A percentile compares a stretch with the other conserved stretches of the same genome.
Evolutionary conservation across 1,140 invertebrate genomes (phyloP).

Genomic region (Papilio aristodemus): DNA sequence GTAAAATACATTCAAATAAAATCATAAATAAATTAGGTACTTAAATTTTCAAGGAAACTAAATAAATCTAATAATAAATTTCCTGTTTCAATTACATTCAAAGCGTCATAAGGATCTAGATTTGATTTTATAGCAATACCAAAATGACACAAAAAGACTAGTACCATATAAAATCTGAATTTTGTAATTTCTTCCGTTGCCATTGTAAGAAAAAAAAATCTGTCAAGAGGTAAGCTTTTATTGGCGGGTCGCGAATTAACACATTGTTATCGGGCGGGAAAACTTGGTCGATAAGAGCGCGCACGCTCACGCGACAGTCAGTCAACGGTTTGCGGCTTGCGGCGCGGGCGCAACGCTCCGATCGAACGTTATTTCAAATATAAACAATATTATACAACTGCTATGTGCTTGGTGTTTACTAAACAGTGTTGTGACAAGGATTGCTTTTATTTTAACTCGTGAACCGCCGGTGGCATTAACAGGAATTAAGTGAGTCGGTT

Average conservation of each 20-base stretch:
- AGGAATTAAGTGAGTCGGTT: constrained; percentile 34
- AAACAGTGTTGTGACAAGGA: constrained; percentile 66
- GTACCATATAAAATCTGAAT: too few species aligned
- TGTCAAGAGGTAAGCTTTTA: constrained; percentile 18
- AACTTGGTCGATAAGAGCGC: constrained; percentile 64
- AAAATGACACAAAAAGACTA: too few species aligned
- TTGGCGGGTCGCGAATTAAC: constrained; percentile 39
- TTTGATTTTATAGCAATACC: too few species aligned
- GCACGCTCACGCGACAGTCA: constrained; percentile 56
- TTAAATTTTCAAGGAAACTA: too few species aligned
- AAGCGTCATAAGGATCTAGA: too few species aligned
- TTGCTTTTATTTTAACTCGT: constrained; percentile 58
- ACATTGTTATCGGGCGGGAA: constrained; percentile 64
- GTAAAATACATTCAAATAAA: too few species aligned
- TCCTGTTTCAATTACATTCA: too few species aligned
- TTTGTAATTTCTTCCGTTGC: background rate
- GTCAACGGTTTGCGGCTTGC: constrained; percentile 45
- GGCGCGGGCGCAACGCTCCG: constrained; percentile 55
- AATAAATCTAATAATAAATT: too few species aligned
- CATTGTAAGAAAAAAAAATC: background rate
- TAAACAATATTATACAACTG: constrained; percentile 64
- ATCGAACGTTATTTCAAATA: constrained; percentile 44
- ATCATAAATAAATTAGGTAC: too few species aligned
- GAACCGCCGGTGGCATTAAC: constrained; percentile 36
- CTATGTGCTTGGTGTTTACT: constrained; percentile 68